phyloP scores from a whole-genome alignment of 1,140 invertebrate genomes.

The Procambarus clarkii region DNA sequence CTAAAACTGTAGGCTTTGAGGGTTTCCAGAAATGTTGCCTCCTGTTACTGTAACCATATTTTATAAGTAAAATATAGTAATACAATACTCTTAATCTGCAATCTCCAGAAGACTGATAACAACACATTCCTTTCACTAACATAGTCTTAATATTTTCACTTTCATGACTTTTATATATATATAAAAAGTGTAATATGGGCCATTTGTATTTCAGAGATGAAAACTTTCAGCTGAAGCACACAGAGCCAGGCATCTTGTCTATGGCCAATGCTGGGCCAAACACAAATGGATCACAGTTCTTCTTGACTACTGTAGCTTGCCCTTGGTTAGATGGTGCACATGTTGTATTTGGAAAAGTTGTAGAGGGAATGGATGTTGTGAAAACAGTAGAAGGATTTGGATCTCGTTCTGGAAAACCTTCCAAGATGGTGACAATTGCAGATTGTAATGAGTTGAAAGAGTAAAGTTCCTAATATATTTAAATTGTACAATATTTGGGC shows the following conservation, averaged over 20 bases:
- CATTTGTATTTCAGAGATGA: constrained; percentile 82
- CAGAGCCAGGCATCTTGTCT: constrained; percentile 90
- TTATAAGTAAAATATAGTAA: too few species aligned
- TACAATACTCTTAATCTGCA: too few species aligned
- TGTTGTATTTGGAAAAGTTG: constrained; percentile 96
- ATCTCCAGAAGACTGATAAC: too few species aligned
- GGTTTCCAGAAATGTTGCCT: too few species aligned
- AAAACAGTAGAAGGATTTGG: constrained; percentile 38
- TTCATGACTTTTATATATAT: too few species aligned
- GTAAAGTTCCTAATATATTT: background rate
- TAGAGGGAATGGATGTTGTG: constrained; percentile 94
- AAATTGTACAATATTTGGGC: background rate
- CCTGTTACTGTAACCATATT: too few species aligned
- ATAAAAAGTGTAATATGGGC: too few species aligned
- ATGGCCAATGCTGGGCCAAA: constrained; percentile 97
- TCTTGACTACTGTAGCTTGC: constrained; percentile 96
- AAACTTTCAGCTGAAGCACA: constrained; percentile 96
- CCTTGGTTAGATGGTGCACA: constrained; percentile 95
- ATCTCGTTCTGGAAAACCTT: constrained; percentile 49
- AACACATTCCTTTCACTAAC: too few species aligned
- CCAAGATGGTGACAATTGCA: constrained; percentile 36
- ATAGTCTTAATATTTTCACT: too few species aligned
- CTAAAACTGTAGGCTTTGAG: too few species aligned
- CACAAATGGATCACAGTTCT: constrained; percentile 98
- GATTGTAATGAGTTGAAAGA: constrained; percentile 62